A percentile compares a stretch with the other conserved stretches of the same genome.
Conservation (phyloP, 2,797 vertebrate genomes). For the Leontocebus nigricollis region DNA sequence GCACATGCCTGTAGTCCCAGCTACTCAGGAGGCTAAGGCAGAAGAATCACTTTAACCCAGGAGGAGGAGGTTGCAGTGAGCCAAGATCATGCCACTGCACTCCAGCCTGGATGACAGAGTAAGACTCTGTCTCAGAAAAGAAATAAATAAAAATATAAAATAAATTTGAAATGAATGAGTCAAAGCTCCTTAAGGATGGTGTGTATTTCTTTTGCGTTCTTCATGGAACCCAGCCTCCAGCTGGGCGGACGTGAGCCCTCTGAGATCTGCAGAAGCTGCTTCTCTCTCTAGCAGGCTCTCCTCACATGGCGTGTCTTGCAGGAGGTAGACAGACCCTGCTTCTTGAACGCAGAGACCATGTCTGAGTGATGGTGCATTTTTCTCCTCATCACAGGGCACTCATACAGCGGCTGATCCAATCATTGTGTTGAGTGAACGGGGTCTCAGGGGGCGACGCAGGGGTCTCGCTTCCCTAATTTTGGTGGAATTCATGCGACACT, state of each 20-base stretch:
- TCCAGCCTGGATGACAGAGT: background rate
- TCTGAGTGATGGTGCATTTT: background rate
- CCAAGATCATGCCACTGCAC: background rate
- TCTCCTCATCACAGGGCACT: too few relatives aligned
- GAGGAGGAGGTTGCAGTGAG: background rate
- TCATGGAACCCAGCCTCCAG: background rate
- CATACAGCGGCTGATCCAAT: accelerated
- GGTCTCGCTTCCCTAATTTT: background rate
- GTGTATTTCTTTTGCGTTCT: background rate
- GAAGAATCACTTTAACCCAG: background rate
- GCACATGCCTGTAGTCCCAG: background rate
- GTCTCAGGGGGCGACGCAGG: accelerated
- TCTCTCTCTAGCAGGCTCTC: background rate
- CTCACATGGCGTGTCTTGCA: accelerated
- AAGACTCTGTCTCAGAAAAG: background rate
- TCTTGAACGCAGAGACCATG: accelerated
- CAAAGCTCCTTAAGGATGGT: too few relatives aligned
- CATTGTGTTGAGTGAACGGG: too few relatives aligned
- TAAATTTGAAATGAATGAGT: accelerated
- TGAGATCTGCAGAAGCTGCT: too few relatives aligned
- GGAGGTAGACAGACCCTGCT: background rate
- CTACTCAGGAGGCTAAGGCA: background rate
- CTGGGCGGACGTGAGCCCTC: accelerated
- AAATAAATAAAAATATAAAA: background rate
- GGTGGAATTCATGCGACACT: accelerated